Conservation (phyloP, 92 coral and sea anemone genomes). For the Epizoanthus scotinus region DNA sequence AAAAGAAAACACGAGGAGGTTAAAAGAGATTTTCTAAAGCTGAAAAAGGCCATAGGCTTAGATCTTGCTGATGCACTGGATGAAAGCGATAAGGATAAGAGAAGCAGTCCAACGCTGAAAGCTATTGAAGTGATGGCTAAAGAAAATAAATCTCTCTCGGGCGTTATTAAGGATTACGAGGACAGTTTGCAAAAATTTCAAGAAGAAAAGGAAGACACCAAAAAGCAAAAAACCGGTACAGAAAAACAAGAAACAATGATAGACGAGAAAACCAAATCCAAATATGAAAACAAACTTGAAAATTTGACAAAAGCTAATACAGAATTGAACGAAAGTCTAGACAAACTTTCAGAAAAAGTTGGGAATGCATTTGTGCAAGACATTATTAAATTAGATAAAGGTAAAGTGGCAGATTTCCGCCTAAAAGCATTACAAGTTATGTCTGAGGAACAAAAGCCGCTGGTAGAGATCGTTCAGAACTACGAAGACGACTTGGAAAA, state of each 20-base stretch:
- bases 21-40: conserved; percentile 31
- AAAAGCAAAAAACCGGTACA: not conserved
- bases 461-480: not conserved
- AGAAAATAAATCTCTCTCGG: not conserved
- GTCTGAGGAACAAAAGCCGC: conserved; percentile 24
- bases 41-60: conserved; percentile 50
- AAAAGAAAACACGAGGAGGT: conserved; percentile 43
- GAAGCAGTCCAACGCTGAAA: not conserved
- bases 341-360: conserved; percentile 3
- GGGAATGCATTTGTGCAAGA: conserved; percentile 48
- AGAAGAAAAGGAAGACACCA: not conserved
- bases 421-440: conserved; percentile 6
- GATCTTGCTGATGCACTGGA: conserved; percentile 50
- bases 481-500: conserved; percentile 10
- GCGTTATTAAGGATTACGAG: conserved; percentile 1
- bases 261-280: not conserved
- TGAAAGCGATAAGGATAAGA: conserved; percentile 5
- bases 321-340: not conserved
- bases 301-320: not conserved
- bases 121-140: not conserved
- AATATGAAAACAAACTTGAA: not conserved
- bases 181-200: not conserved
- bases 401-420: not conserved
- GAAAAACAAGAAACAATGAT: not conserved
- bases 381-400: conserved; percentile 40